Percentiles rank a stretch among this genome's conserved stretches.
Evolutionary conservation across 2,113 vertebrate species (phyloP).

Genomic region (Eulemur rufifrons): DNA sequence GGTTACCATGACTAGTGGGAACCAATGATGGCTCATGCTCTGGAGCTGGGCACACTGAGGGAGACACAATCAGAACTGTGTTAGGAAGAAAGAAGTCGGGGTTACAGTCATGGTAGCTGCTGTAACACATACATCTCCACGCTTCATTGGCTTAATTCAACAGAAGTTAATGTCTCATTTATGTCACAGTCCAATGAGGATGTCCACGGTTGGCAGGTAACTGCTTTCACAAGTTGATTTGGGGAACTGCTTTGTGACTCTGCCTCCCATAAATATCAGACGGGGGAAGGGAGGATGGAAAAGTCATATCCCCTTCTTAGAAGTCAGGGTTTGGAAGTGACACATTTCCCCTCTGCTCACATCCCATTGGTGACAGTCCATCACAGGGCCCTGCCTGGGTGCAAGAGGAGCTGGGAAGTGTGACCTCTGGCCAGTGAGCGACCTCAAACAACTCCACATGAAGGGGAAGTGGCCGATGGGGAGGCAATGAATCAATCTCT

Average conservation of each 20-base stretch:
- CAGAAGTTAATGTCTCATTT: background rate
- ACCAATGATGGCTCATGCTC: background rate
- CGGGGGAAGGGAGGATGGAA: background rate
- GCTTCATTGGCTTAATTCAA: background rate
- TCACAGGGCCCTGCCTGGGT: background rate
- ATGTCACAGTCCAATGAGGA: background rate
- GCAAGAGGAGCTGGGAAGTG: background rate
- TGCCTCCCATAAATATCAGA: background rate
- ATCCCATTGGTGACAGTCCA: background rate
- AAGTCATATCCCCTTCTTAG: background rate
- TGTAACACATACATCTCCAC: background rate
- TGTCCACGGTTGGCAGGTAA: background rate
- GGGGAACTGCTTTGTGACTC: background rate
- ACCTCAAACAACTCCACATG: background rate
- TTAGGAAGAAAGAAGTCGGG: background rate
- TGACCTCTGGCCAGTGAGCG: background rate
- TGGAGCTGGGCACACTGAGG: background rate
- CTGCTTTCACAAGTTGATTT: background rate
- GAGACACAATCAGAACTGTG: background rate
- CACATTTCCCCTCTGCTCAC: background rate
- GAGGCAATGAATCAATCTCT: background rate
- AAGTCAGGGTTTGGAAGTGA: background rate
- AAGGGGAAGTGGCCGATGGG: background rate
- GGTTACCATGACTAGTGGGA: background rate
- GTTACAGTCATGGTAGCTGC: background rate